Evolutionary conservation across 2,888 invertebrate species (phyloP), one percentile per base, ranked within the genome.

Genomic region (Macrophya annulata): DNA sequence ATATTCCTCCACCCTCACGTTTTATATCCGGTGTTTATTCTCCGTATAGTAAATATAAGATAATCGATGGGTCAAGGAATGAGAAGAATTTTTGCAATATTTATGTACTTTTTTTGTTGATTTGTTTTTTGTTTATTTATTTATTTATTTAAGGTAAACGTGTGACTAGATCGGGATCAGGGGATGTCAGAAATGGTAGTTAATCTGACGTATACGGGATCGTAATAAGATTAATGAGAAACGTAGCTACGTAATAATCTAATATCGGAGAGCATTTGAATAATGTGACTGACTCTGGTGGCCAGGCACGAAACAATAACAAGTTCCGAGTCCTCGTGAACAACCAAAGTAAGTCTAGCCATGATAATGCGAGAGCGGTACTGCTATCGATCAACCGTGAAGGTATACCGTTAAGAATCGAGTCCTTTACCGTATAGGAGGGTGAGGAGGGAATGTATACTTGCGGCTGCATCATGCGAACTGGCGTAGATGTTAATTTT

Each of bases 401-500:
- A 68, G 48, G 48, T 83, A 68, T 83, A 68, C 82, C 21, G 68
- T 83, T 83, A 83, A 68, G 48, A 83, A 83, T 83, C 68, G 83
- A 83, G 83, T 83, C 68, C 83, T 31, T 83, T 40, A 17, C 43
- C 51, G 76, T 43, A 31, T 21, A 59, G n/a, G 40, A 21, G 79
- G 31, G 12, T 37, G 15, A n/a, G 37, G 21, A 43, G 81, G n/a
- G n/a, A 9, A n/a, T 25, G 62, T n/a, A 62, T 25, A 59, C n/a
- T 43, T 5, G 62, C 81, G 71, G 68, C 45, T 83, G 83, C 83
- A 83, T 83, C 83, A 68, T 83, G 83, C 83, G 48, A 83, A 68
- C 83, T 31, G 45, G 83, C 87, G 85, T 83, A 74, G 76, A 87
- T 90, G 91, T 92, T 92, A 92, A 91, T 91, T 91, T 90, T 90